Evolutionary conservation across 2,888 invertebrate genomes (phyloP).

Genomic region (Gandaritis pyraliata): DNA sequence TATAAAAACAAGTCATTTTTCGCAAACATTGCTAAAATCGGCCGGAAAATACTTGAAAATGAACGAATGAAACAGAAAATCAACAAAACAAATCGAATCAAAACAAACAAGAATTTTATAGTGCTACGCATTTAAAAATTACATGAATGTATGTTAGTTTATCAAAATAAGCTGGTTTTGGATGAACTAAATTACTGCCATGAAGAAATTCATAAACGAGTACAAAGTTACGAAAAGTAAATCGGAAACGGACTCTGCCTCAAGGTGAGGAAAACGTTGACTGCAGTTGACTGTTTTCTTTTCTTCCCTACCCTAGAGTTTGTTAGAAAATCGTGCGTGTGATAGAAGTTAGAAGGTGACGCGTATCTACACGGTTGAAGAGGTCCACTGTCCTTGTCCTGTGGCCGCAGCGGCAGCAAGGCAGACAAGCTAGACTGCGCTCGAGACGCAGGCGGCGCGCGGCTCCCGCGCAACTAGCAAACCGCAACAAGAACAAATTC

Average conservation of each 20-base stretch:
- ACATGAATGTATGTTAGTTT: too few relatives aligned
- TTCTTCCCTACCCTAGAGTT: slow-evolving; percentile 30
- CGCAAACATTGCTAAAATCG: too few relatives aligned
- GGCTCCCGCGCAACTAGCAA: slow-evolving; percentile 55
- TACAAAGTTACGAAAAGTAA: slow-evolving; percentile 67
- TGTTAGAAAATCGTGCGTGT: slow-evolving; percentile 18
- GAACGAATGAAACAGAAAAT: slow-evolving; percentile 12
- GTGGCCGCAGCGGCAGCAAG: slow-evolving; percentile 50
- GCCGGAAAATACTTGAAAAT: slow-evolving; percentile 12
- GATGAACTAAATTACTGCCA: slow-evolving; percentile 34
- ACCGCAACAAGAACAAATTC: slow-evolving; percentile 16
- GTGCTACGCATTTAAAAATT: too few relatives aligned
- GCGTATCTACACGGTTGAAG: slow-evolving; percentile 47
- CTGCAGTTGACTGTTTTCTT: slow-evolving; percentile 12
- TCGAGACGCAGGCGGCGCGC: slow-evolving; percentile 47
- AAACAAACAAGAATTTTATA: neutral
- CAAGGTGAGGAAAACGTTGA: slow-evolving; percentile 55
- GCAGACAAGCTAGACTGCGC: slow-evolving; percentile 35
- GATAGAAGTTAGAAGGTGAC: too few relatives aligned
- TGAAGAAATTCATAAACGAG: slow-evolving; percentile 77
- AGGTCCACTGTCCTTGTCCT: slow-evolving; percentile 49
- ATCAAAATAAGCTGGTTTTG: neutral
- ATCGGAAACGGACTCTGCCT: slow-evolving; percentile 58
- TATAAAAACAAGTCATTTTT: too few relatives aligned
- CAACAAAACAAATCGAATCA: neutral